These are phyloP conservation scores for Sternarchorhynchus goeldii DNA, from an alignment of 2,797 vertebrate species.

Conservation along the genomic window DNA sequence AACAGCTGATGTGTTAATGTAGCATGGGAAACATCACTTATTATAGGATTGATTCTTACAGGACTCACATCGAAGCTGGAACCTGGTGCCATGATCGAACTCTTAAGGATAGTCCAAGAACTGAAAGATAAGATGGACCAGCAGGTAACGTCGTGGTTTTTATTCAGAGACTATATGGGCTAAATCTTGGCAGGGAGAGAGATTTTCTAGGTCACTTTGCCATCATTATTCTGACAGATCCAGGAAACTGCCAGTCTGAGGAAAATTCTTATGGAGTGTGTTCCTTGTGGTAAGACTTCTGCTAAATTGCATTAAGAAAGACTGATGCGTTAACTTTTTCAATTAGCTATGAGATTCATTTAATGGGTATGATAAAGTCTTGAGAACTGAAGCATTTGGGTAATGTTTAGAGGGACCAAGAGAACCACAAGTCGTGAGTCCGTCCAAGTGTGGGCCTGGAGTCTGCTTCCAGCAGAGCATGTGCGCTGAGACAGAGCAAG, in stretches of 20 bases:
- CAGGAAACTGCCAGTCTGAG: conserved; percentile 92
- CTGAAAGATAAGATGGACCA: conserved; percentile 90
- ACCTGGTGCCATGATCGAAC: conserved; percentile 84
- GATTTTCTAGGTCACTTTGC: conserved; percentile 9
- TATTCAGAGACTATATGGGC: not conserved
- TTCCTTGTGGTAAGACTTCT: conserved; percentile 85
- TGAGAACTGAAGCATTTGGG: conserved; percentile 24
- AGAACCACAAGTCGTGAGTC: conserved; percentile 27
- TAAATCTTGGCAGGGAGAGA: not conserved
- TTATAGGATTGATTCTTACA: conserved; percentile 63
- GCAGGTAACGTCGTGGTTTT: conserved; percentile 77
- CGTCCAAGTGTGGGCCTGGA: conserved; percentile 74
- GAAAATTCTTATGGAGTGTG: conserved; percentile 91
- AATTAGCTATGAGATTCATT: conserved; percentile 7
- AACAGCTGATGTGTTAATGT: not conserved
- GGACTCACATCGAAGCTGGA: conserved; percentile 80
- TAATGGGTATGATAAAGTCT: conserved; percentile 37
- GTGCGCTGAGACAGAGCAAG: conserved; percentile 78
- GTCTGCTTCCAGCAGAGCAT: conserved; percentile 88
- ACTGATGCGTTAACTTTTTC: not conserved
- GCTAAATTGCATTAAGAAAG: not conserved
- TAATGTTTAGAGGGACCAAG: conserved; percentile 37
- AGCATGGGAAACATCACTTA: conserved; percentile 3
- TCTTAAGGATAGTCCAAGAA: conserved; percentile 87
- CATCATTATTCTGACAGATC: conserved; percentile 74